Conservation (phyloP, 2,113 vertebrate genomes). For the Melanerpes formicivorus region DNA sequence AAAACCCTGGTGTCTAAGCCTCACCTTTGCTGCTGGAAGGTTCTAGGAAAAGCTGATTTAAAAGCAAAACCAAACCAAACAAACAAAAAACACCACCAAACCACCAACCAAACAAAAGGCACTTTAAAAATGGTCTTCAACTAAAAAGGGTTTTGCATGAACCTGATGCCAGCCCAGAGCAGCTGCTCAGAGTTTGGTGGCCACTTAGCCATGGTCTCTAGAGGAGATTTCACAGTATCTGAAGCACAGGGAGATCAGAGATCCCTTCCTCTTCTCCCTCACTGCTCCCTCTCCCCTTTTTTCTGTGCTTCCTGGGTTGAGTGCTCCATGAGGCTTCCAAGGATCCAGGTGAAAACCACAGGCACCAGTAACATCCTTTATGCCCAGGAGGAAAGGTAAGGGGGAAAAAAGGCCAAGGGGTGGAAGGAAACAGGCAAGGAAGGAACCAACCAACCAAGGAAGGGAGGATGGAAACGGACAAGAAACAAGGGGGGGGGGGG, state of each 20-base stretch:
- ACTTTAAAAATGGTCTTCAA: slow-evolving; percentile 65
- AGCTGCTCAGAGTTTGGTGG: background rate
- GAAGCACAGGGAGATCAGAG: background rate
- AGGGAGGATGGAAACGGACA: no score
- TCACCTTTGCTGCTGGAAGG: background rate
- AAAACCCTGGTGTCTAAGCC: background rate
- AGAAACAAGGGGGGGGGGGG: no score
- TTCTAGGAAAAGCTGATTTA: slow-evolving; percentile 11
- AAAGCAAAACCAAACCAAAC: background rate
- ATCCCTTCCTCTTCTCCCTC: background rate
- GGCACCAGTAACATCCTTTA: background rate
- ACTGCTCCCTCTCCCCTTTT: background rate
- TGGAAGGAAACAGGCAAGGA: background rate
- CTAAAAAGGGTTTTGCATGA: slow-evolving; percentile 16
- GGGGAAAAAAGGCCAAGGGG: background rate
- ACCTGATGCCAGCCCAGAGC: background rate
- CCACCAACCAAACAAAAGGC: slow-evolving; percentile 15
- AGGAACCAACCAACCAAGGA: no score
- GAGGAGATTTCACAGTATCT: background rate
- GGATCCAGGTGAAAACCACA: background rate
- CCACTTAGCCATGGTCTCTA: background rate
- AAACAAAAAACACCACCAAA: background rate
- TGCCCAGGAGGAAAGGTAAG: background rate
- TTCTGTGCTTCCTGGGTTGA: background rate
- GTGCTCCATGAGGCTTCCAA: fast-evolving